Evolutionary conservation across 2,797 vertebrate species (phyloP).

Genomic region (Varecia variegata): DNA sequence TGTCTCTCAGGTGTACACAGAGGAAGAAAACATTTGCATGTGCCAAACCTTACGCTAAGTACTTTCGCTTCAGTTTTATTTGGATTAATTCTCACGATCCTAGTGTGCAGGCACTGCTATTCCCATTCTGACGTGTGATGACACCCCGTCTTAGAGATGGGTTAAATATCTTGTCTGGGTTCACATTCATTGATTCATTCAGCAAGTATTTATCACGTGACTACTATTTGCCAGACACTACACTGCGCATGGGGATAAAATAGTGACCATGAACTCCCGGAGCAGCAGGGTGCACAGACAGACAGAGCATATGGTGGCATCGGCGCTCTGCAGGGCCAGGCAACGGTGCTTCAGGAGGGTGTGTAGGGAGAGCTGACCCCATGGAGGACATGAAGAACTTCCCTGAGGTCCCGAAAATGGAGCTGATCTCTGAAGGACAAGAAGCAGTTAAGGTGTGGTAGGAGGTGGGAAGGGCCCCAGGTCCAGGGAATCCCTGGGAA

Average conservation of each 20-base stretch:
- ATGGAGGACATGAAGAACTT: background rate
- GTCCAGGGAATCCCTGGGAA: background rate
- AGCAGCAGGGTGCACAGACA: background rate
- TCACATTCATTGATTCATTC: background rate
- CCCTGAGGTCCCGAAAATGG: background rate
- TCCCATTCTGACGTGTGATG: background rate
- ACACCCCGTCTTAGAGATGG: background rate
- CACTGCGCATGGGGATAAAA: background rate
- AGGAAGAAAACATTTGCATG: background rate
- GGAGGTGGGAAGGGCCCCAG: background rate
- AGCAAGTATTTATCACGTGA: background rate
- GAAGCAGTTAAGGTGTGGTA: background rate
- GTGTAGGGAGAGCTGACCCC: background rate
- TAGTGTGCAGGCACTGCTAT: background rate
- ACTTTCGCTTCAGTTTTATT: background rate
- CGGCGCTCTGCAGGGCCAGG: background rate
- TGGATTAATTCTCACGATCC: background rate
- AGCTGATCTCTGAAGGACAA: background rate
- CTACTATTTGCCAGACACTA: background rate
- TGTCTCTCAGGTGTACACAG: background rate
- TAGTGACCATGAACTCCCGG: background rate
- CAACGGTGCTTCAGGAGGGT: rapidly evolving
- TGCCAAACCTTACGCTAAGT: background rate
- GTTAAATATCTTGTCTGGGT: background rate
- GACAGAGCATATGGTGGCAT: background rate